Conservation (phyloP, 2,888 invertebrate species). For the Leptopilina myrica region DNA sequence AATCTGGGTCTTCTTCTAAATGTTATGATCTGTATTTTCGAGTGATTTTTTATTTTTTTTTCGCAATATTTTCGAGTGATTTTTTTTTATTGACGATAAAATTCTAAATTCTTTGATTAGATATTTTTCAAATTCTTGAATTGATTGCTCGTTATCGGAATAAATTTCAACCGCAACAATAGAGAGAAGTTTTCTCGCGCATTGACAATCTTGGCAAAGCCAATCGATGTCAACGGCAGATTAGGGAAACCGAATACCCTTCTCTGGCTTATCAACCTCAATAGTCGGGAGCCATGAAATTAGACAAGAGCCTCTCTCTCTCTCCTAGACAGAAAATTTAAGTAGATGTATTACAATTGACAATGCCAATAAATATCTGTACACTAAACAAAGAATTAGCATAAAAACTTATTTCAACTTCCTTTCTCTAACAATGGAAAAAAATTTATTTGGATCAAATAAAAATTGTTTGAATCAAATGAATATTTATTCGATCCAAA, state of each 20-base stretch:
- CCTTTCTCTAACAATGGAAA: too few species aligned
- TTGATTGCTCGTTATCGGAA: not conserved
- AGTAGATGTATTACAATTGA: not conserved
- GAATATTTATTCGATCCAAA: too few species aligned
- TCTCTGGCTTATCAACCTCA: slow-evolving; percentile 32
- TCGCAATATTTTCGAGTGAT: too few species aligned
- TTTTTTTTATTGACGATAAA: too few species aligned
- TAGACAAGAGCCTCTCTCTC: slow-evolving; percentile 11
- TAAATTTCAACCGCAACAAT: slow-evolving; percentile 7
- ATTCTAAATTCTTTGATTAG: not conserved
- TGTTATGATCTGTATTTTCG: too few species aligned
- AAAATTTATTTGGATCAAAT: too few species aligned
- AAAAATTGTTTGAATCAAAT: too few species aligned
- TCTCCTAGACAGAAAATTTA: slow-evolving; percentile 11
- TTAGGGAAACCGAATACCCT: slow-evolving; percentile 34
- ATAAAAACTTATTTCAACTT: too few species aligned
- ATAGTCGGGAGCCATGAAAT: slow-evolving; percentile 36
- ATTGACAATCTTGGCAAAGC: slow-evolving; percentile 29
- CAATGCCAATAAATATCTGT: too few species aligned
- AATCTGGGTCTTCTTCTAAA: too few species aligned
- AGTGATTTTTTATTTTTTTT: too few species aligned
- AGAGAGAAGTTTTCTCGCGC: slow-evolving; percentile 28
- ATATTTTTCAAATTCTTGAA: not conserved
- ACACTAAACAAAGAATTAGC: too few species aligned
- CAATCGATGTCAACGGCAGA: slow-evolving; percentile 38